Evolutionary conservation across 2,888 invertebrate species (phyloP), one percentile per base, ranked within the genome.

Genomic region (Agonum fuliginosum): DNA sequence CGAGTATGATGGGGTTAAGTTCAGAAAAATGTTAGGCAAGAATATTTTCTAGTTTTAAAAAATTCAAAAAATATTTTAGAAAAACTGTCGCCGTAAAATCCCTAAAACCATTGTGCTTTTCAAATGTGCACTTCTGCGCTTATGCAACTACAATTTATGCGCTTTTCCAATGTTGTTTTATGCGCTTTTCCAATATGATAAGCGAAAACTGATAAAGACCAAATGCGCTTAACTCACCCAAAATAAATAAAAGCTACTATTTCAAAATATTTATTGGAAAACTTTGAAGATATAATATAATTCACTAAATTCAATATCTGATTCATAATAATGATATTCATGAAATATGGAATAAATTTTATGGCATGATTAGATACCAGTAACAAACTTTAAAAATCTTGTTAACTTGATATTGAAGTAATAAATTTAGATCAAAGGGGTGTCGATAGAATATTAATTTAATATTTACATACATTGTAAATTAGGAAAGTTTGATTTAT

Each of bases 371-470:
- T 30, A 62, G 30, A 30, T 62, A 62, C 17, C 58, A n/a, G 14
- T n/a, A 24, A 54, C 54, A 62, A 62, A 62, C 34, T 62, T 62
- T 6, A 12, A 17, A 65, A 74, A 43, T 27, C 73, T 73, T 62
- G 65, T 73, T 62, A 62, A 22, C 43, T 8, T 24, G 17, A 37
- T 62, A 74, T 74, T 43, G 22, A 74, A 24, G 62, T 43, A 43
- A 58, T 74, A 74, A 74, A 74, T 65, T 62, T 30, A 65, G 46
- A 27, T 74, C 65, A 65, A 74, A 62, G 30, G 20, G 12, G 5
- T 19, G 37, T 37, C 41, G 46, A 54, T 58, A 24, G 58, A 54
- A 72, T 54, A 72, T 37, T 58, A 58, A 54, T 71, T 14, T 62
- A 3, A 14, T n/a, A 24, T 69, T 69, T 24, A 46, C 14, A 43